Conservation (phyloP, 2,888 invertebrate genomes). For the Chrysomela aeneicollis region DNA sequence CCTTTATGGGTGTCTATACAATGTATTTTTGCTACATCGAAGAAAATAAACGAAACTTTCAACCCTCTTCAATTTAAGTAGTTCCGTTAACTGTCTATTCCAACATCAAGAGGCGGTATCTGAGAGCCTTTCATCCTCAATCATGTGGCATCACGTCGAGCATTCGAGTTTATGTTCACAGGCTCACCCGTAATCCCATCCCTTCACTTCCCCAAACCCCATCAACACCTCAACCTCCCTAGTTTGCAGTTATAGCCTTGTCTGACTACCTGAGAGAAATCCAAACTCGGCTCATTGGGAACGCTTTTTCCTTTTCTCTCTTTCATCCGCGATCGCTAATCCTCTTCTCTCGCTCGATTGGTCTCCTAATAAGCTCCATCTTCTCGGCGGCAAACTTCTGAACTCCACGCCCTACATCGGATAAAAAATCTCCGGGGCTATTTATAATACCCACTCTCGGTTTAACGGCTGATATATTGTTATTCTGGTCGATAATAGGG, state of each 20-base stretch:
- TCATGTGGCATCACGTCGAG: background rate
- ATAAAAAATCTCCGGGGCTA: background rate
- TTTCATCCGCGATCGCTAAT: background rate
- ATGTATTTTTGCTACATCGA: too few species aligned
- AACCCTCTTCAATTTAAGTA: background rate
- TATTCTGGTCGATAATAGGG: conserved; percentile 1
- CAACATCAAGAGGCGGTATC: background rate
- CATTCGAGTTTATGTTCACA: background rate
- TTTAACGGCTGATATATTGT: background rate
- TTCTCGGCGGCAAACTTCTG: background rate
- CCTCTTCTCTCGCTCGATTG: background rate
- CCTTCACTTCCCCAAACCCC: background rate
- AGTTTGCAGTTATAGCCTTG: conserved; percentile 1
- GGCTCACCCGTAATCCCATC: background rate
- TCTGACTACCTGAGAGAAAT: background rate
- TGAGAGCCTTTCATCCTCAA: background rate
- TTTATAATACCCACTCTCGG: background rate
- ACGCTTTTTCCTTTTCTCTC: background rate
- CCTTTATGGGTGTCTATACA: too few species aligned
- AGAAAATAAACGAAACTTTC: background rate
- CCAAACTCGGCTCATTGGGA: background rate
- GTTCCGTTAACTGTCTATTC: background rate
- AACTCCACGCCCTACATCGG: background rate
- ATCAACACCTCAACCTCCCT: background rate
- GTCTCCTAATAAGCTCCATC: background rate